Conservation (phyloP, 2,888 invertebrate species). For the Dryobota labecula region DNA sequence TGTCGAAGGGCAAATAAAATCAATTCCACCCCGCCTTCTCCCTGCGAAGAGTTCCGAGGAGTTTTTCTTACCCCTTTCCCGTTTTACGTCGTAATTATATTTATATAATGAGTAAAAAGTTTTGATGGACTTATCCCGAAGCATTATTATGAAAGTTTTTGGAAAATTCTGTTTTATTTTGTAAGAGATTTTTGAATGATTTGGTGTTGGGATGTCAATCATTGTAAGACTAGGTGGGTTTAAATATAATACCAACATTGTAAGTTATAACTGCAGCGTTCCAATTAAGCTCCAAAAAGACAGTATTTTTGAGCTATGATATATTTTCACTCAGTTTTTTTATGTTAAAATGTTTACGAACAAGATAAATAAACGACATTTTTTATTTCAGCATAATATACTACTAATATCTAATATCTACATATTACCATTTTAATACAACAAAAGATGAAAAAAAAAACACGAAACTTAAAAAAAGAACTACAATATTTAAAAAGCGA, state of each 20-base stretch:
- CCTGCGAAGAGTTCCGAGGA: conserved; percentile 72
- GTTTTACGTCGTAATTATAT: conserved; percentile 82
- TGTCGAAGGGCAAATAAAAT: conserved; percentile 89
- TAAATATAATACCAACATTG: not conserved
- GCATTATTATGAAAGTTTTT: conserved; percentile 43
- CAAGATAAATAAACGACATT: too few species aligned
- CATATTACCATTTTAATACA: not conserved
- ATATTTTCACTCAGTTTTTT: too few species aligned
- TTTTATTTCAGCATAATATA: too few species aligned
- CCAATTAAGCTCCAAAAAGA: too few species aligned
- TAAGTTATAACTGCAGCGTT: too few species aligned
- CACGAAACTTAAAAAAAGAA: not conserved
- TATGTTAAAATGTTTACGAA: too few species aligned
- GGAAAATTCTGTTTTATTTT: conserved; percentile 44
- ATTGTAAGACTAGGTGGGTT: not conserved
- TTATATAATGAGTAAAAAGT: conserved; percentile 83
- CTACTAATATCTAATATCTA: too few species aligned
- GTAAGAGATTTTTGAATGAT: not conserved
- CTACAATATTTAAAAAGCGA: conserved; percentile 1
- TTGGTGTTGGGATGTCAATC: not conserved
- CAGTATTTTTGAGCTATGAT: not conserved
- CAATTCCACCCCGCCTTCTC: conserved; percentile 79
- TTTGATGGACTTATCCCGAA: conserved; percentile 76
- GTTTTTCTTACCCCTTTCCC: conserved; percentile 80
- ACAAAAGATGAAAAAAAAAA: not conserved